Evolutionary conservation across 1,140 invertebrate genomes (phyloP), one percentile per base, ranked within the genome.

Genomic region (Philopotamus ludificatus): DNA sequence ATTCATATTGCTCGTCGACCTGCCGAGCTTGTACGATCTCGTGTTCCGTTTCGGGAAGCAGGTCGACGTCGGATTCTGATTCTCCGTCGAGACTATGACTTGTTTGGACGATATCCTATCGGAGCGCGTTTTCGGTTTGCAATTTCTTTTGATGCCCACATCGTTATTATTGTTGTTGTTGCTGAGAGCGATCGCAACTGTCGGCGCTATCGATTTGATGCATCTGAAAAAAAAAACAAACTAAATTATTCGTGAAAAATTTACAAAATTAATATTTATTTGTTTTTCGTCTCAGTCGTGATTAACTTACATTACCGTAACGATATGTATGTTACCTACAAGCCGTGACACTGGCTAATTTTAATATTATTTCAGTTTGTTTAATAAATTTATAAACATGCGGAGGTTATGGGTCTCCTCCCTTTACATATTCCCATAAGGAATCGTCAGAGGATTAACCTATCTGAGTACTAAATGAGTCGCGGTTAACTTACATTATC

Each of bases 121-220:
- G 15, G 54, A 51, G n/a, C 64, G 55, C 15, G 58, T 61, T 45
- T 71, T 66, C 2, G 63, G 55, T 47, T 66, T 65, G 34, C 69
- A 67, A 8, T 41, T 58, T 34, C 62, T 63, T 67, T 50, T 58
- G 26, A 39, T 41, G 9, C 51, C 39, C 4, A 10, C 50, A 12
- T 76, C 15, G 72, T 70, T 41, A 73, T 75, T 28, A 73, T 73
- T 69, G 74, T 73, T 22, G 69, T 72, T 34, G 74, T 54, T 15
- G 66, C 66, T 72, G 47, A 71, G 73, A 0, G 72, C 69, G 2
- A 67, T 72, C 1, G 74, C 73, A 55, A 79, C 71, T 3, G 76
- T 77, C 0, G 80, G 79, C 0, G 77, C 75, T 34, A 81, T 76
- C 7, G 77, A 77, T 70, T 83, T 82, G 1, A 84, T 71, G 65